Evolutionary conservation across 1,140 invertebrate genomes (phyloP).

Genomic region (Ephestia elutella): DNA sequence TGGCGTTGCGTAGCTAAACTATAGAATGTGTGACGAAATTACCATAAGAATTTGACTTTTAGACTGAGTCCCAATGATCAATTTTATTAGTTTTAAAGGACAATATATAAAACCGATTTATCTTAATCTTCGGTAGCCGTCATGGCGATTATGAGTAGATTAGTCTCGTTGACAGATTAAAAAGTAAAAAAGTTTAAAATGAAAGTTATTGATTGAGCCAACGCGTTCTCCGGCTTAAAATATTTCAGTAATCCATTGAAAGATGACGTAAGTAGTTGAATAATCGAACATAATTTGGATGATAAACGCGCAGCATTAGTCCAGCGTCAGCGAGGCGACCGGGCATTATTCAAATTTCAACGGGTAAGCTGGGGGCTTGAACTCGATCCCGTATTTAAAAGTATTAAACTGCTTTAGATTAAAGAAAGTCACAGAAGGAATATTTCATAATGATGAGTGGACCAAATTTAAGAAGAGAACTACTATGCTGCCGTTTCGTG

Average conservation of each 20-base stretch:
- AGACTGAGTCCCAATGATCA: neutral
- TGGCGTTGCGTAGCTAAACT: neutral
- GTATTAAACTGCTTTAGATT: neutral
- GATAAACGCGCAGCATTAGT: conserved; percentile 32
- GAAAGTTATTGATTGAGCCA: neutral
- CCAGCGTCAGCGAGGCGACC: conserved; percentile 15
- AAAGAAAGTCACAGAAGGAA: conserved; percentile 8
- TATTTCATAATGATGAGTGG: no score
- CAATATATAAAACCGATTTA: neutral
- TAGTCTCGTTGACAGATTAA: neutral
- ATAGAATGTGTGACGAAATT: neutral
- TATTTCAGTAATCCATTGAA: conserved; percentile 25
- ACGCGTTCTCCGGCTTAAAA: conserved; percentile 16
- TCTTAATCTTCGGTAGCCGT: neutral
- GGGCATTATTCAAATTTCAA: conserved; percentile 39
- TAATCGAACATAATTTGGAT: conserved; percentile 29
- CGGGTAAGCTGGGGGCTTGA: conserved; percentile 24
- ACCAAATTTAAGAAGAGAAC: no score
- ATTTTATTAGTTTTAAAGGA: neutral
- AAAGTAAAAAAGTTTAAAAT: neutral
- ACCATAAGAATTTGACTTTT: neutral
- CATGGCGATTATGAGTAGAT: neutral
- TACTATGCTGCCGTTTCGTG: no score
- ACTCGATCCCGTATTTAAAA: conserved; percentile 11
- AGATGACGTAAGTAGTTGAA: conserved; percentile 26